phyloP scores from a whole-genome alignment of 2,797 vertebrate genomes.

The Pampus argenteus region DNA sequence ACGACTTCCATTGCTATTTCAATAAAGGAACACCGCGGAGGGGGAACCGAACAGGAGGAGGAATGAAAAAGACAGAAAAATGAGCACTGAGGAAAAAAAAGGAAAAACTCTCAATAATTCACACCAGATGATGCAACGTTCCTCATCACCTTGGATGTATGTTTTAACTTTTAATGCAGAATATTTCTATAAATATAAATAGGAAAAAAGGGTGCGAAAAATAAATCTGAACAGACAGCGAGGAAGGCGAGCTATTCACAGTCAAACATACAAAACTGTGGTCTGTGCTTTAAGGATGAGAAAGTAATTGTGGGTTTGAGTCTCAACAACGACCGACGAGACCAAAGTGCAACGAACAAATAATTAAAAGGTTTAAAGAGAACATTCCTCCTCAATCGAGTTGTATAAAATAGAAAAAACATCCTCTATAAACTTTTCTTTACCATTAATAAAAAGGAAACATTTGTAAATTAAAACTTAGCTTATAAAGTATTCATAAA shows the following conservation, averaged over 20 bases:
- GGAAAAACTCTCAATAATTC: slow-evolving; percentile 76
- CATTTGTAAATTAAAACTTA: slow-evolving; percentile 40
- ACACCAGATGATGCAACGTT: slow-evolving; percentile 82
- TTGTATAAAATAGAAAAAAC: slow-evolving; percentile 40
- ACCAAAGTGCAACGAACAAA: slow-evolving; percentile 25
- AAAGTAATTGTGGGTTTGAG: slow-evolving; percentile 48
- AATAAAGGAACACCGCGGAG: slow-evolving; percentile 76
- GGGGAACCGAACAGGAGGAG: slow-evolving; percentile 74
- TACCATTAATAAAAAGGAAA: slow-evolving; percentile 45
- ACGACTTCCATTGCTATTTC: slow-evolving; percentile 79
- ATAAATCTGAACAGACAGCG: slow-evolving; percentile 39
- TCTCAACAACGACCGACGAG: slow-evolving; percentile 23
- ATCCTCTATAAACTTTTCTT: slow-evolving; percentile 47
- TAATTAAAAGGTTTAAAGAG: slow-evolving; percentile 31
- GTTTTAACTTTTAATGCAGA: slow-evolving; percentile 61
- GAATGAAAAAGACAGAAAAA: slow-evolving; percentile 77
- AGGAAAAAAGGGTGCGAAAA: slow-evolving; percentile 24
- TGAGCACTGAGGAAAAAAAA: slow-evolving; percentile 54
- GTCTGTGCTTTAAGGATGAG: slow-evolving; percentile 29
- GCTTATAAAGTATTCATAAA: slow-evolving; percentile 58
- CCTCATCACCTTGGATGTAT: slow-evolving; percentile 70
- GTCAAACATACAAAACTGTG: slow-evolving; percentile 16
- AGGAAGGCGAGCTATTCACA: slow-evolving; percentile 29
- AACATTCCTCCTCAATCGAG: slow-evolving; percentile 38
- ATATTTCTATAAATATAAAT: slow-evolving; percentile 52